Conservation (phyloP, 2,888 invertebrate genomes). For the Germaria angustata region DNA sequence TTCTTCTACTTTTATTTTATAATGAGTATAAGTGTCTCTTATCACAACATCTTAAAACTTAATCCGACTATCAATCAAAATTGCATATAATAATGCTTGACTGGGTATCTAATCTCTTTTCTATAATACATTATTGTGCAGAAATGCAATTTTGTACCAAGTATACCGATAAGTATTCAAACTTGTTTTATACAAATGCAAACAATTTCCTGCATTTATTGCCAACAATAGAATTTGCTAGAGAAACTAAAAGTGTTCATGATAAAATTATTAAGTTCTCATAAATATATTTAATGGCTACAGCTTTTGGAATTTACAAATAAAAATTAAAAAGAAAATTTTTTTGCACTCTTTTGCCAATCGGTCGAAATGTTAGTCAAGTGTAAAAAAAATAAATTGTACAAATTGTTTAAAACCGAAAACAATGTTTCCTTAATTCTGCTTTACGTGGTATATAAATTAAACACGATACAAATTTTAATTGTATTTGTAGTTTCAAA, state of each 20-base stretch:
- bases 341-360: background rate
- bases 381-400: conserved; percentile 31
- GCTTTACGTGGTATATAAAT: too few relatives aligned
- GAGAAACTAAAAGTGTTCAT: background rate
- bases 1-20: too few relatives aligned
- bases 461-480: too few relatives aligned
- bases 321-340: background rate
- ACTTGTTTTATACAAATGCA: background rate
- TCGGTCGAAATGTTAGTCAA: conserved; percentile 47
- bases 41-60: background rate
- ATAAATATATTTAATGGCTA: background rate
- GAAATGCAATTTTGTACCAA: background rate
- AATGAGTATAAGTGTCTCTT: too few relatives aligned
- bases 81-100: background rate
- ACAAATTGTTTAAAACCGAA: too few relatives aligned
- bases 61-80: background rate
- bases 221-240: background rate
- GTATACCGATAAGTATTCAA: background rate
- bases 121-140: background rate
- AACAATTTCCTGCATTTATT: conserved; percentile 6
- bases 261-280: background rate
- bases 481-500: too few relatives aligned
- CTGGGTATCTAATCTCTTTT: background rate
- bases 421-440: too few relatives aligned
- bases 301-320: background rate